Percentiles rank a stretch among this genome's conserved stretches.
Conservation (phyloP, 2,113 vertebrate species). For the Actenoides hombroni region DNA sequence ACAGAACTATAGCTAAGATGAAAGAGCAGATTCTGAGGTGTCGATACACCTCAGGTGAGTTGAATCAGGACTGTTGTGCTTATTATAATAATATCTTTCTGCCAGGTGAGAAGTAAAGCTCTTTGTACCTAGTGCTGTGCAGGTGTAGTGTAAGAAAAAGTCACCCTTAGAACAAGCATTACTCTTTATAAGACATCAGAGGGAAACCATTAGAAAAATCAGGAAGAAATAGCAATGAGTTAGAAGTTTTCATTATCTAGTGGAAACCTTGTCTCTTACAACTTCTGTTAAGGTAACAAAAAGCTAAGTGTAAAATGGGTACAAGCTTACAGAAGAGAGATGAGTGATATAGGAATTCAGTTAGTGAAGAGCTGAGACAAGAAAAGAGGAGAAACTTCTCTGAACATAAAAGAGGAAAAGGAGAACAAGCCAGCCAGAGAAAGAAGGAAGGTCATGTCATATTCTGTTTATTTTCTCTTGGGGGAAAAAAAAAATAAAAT, state of each 20-base stretch:
- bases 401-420: not conserved
- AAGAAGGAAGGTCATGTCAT: not conserved
- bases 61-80: not conserved
- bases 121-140: not conserved
- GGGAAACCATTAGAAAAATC: not conserved
- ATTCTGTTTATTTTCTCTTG: conserved; percentile 40
- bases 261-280: not conserved
- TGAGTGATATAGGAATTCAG: not conserved
- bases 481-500: not conserved
- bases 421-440: not conserved
- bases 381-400: not conserved
- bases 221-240: not conserved
- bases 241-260: not conserved
- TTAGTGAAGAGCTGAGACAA: not conserved
- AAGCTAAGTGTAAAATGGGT: not conserved
- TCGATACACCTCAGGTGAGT: not conserved
- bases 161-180: not conserved
- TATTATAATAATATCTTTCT: not conserved
- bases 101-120: not conserved
- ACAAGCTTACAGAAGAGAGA: not conserved
- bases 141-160: not conserved
- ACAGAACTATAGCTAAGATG: not conserved
- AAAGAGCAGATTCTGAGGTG: not conserved
- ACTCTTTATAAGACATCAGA: not conserved
- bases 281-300: not conserved